Evolutionary conservation across 2,113 vertebrate species (phyloP), one percentile per base, ranked within the genome.

Genomic region (Psettodes erumei): DNA sequence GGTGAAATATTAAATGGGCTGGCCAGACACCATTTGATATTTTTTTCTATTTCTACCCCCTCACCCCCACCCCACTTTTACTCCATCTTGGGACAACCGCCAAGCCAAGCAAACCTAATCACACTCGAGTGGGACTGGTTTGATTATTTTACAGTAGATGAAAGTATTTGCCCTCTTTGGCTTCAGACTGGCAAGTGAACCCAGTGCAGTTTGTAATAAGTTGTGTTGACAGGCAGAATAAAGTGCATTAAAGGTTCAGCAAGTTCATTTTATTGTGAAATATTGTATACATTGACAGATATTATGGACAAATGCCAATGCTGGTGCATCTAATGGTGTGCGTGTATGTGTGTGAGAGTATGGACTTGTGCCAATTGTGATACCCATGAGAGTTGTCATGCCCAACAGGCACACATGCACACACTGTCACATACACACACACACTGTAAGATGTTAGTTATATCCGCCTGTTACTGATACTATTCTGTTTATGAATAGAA

Each of bases 31-130:
- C n/a, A 69, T 51, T 76, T 64, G 25, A 70, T 80, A 75, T 75
- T 72, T 80, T 33, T 54, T 60, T 77, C 69, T 75, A 78, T 32
- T 51, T 59, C 27, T 40, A n/a, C 42, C 40, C 27, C 62, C 40
- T n/a, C n/a, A n/a, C n/a, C n/a, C n/a, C n/a, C n/a, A n/a, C n/a
- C n/a, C n/a, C n/a, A n/a, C n/a, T n/a, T n/a, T n/a, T n/a, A n/a
- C 84, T 47, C 45, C 58, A 48, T 45, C 32, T 50, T 35, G 78
- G 87, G 74, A 79, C 12, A 38, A 3, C 42, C 33, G 56, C 88
- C 79, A 90, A 85, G 71, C 18, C 48, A 84, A 82, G 75, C 75
- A 84, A 74, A 90, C 63, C 53, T 71, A 90, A 85, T 89, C 74
- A 71, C 66, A 43, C 50, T 69, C 0, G n/a, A 72, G 76, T 72